A percentile compares a stretch with the other conserved stretches of the same genome.
Conservation (phyloP, 2,888 invertebrate genomes). For the Atherix ibis region DNA sequence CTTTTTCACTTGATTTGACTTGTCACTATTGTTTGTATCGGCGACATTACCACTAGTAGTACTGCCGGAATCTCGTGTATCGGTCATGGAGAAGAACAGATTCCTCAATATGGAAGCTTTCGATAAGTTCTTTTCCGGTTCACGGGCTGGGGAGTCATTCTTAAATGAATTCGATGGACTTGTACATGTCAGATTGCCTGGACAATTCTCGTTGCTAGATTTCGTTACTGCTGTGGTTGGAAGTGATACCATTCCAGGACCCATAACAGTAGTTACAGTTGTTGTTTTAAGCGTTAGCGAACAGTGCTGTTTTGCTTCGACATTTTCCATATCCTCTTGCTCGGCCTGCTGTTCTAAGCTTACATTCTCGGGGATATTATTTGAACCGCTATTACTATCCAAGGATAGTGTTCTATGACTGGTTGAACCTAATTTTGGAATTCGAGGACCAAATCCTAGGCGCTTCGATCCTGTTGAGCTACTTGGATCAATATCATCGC, state of each 20-base stretch:
- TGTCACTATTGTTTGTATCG: no score
- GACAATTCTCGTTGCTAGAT: neutral
- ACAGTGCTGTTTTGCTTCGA: neutral
- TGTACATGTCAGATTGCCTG: neutral
- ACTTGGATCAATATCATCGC: conserved; percentile 16
- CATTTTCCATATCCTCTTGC: conserved; percentile 13
- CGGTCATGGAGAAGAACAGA: conserved; percentile 15
- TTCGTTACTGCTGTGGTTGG: neutral
- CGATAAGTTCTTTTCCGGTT: conserved; percentile 13
- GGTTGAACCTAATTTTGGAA: conserved; percentile 15
- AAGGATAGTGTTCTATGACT: conserved; percentile 17
- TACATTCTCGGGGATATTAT: conserved; percentile 18
- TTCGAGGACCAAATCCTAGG: conserved; percentile 14
- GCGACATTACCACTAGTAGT: no score
- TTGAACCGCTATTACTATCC: conserved; percentile 17
- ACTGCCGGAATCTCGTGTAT: no score
- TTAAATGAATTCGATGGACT: neutral
- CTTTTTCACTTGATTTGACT: no score
- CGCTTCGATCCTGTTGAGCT: conserved; percentile 15
- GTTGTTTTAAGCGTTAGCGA: neutral
- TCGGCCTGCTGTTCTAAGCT: conserved; percentile 17
- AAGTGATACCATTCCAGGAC: no score
- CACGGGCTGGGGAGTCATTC: conserved; percentile 5
- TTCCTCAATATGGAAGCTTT: conserved; percentile 17
- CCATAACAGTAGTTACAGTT: neutral